These are phyloP conservation scores for Telenomus remus DNA, from an alignment of 1,140 invertebrate genomes.

Conservation along the genomic window DNA sequence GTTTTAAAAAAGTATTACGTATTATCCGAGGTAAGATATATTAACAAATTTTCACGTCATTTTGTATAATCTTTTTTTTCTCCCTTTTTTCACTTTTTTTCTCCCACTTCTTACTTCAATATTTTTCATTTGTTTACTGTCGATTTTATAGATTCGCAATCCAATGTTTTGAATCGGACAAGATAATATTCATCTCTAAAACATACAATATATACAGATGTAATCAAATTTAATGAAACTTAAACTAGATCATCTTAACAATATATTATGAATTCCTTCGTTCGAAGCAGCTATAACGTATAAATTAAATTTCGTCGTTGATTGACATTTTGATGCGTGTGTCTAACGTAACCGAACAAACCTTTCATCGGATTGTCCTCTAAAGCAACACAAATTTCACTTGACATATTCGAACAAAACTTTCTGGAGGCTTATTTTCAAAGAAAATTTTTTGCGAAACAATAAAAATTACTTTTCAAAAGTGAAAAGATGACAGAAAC, in stretches of 20 bases:
- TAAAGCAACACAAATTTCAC: slow-evolving; percentile 44
- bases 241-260: slow-evolving; percentile 48
- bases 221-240: slow-evolving; percentile 54
- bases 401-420: slow-evolving; percentile 7
- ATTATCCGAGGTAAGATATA: slow-evolving; percentile 45
- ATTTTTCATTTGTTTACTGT: slow-evolving; percentile 8
- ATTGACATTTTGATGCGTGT: slow-evolving; percentile 32
- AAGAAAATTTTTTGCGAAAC: background rate
- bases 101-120: slow-evolving; percentile 13
- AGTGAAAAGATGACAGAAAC: no score
- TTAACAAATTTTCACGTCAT: slow-evolving; percentile 24
- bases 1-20: slow-evolving; percentile 11
- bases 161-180: slow-evolving; percentile 43
- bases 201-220: slow-evolving; percentile 48
- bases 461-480: slow-evolving; percentile 8
- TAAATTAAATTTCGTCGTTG: slow-evolving; percentile 38
- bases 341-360: slow-evolving; percentile 50
- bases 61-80: slow-evolving; percentile 1
- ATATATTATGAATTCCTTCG: slow-evolving; percentile 49
- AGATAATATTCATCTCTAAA: slow-evolving; percentile 50
- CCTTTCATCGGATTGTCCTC: slow-evolving; percentile 11
- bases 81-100: slow-evolving; percentile 2
- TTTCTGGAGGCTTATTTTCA: background rate
- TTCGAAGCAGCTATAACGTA: slow-evolving; percentile 50
- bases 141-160: slow-evolving; percentile 37